Conservation (phyloP, 2,113 vertebrate species). For the Ophthalmolycus amberensis region DNA sequence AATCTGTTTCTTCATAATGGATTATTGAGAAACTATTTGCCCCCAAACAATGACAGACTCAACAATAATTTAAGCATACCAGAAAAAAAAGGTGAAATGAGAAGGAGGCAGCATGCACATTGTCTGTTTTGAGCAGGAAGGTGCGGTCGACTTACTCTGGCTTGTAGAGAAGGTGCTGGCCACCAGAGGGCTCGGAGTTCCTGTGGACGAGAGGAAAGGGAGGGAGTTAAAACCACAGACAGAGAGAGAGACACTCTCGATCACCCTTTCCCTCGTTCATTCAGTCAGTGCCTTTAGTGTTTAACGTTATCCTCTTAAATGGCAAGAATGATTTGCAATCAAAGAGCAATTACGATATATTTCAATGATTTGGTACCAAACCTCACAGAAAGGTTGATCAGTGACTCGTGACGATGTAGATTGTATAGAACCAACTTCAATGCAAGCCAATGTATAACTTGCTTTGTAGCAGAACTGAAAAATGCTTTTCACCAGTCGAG, state of each 20-base stretch:
- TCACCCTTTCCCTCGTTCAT: slow-evolving; percentile 12
- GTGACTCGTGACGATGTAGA: background rate
- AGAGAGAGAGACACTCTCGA: slow-evolving; percentile 3
- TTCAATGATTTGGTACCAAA: background rate
- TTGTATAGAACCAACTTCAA: background rate
- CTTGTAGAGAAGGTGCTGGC: slow-evolving; percentile 88
- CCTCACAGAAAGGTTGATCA: background rate
- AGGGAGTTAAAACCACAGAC: slow-evolving; percentile 30
- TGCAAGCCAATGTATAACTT: background rate
- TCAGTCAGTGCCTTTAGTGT: background rate
- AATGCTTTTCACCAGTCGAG: slow-evolving; percentile 31
- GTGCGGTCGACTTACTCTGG: slow-evolving; percentile 86
- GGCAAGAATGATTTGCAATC: background rate
- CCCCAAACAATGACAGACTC: slow-evolving; percentile 41
- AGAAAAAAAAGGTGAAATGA: slow-evolving; percentile 51
- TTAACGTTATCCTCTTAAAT: background rate
- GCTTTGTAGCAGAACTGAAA: slow-evolving; percentile 34
- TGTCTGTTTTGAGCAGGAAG: slow-evolving; percentile 47
- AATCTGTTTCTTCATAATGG: slow-evolving; percentile 31
- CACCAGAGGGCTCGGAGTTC: slow-evolving; percentile 90
- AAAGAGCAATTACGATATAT: background rate
- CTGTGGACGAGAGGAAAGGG: slow-evolving; percentile 83
- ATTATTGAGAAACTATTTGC: slow-evolving; percentile 29
- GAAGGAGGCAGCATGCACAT: slow-evolving; percentile 43
- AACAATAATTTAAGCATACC: slow-evolving; percentile 20